A percentile compares a stretch with the other conserved stretches of the same genome.
These are phyloP conservation scores for Labia minor DNA, from an alignment of 2,888 invertebrate species.

Conservation along the genomic window DNA sequence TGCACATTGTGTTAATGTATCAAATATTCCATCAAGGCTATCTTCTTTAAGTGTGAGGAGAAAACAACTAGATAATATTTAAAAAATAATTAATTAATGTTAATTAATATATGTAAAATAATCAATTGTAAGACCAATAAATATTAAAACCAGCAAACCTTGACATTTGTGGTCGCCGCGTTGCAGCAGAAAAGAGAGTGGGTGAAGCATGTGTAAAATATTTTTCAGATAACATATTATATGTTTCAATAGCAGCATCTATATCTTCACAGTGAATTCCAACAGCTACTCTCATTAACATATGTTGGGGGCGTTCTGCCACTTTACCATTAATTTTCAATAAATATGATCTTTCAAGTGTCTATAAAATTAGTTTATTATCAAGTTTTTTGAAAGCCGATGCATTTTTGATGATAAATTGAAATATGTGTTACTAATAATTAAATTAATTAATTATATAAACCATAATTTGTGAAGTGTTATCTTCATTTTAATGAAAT, in stretches of 20 bases:
- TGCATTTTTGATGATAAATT: too few species aligned
- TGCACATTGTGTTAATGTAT: constrained; percentile 47
- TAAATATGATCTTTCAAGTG: constrained; percentile 48
- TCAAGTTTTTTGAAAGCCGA: too few species aligned
- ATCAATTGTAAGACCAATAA: too few species aligned
- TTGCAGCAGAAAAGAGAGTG: constrained; percentile 52
- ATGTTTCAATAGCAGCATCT: constrained; percentile 50
- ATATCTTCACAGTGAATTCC: constrained; percentile 50
- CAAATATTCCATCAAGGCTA: constrained; percentile 48
- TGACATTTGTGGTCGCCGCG: constrained; percentile 45
- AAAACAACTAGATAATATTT: constrained; percentile 39
- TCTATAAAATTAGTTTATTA: too few species aligned
- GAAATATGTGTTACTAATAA: too few species aligned
- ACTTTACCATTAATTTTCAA: constrained; percentile 45
- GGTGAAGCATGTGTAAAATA: constrained; percentile 56
- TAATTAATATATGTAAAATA: too few species aligned
- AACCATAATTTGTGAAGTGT: too few species aligned
- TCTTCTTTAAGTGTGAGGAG: constrained; percentile 46
- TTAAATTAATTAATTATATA: too few species aligned
- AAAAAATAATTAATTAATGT: too few species aligned
- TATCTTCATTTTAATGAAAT: too few species aligned
- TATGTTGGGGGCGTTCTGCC: constrained; percentile 50
- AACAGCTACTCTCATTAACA: constrained; percentile 51
- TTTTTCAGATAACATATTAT: constrained; percentile 47
- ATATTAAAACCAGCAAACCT: too few species aligned